Percentiles rank a stretch among this genome's conserved stretches.
Evolutionary conservation across 2,797 vertebrate species (phyloP).

Genomic region (Amphiprion clarkii): DNA sequence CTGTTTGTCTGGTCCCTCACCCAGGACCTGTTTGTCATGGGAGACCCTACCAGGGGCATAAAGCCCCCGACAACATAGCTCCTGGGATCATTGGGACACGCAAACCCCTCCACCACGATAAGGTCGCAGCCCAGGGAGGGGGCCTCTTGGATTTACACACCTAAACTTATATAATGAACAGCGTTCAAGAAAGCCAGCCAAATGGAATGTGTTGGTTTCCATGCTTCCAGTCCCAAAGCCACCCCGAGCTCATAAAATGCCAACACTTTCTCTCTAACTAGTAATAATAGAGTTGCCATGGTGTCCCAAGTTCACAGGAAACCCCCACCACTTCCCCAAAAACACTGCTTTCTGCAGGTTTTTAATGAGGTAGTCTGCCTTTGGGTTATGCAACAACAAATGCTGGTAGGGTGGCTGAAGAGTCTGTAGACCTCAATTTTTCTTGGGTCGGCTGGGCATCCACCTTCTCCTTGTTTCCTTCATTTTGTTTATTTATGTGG

Average conservation of each 20-base stretch:
- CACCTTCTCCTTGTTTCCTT: too few relatives aligned
- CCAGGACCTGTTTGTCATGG: too few relatives aligned
- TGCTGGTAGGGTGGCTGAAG: not conserved
- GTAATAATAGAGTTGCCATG: slow-evolving; percentile 35
- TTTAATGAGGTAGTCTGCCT: slow-evolving; percentile 37
- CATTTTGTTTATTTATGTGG: too few relatives aligned
- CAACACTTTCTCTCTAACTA: slow-evolving; percentile 8
- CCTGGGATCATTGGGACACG: too few relatives aligned
- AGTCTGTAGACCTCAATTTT: slow-evolving; percentile 8
- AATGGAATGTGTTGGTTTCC: slow-evolving; percentile 37
- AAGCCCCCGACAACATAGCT: too few relatives aligned
- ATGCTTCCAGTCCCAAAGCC: slow-evolving; percentile 21
- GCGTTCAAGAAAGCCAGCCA: slow-evolving; percentile 12
- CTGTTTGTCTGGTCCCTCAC: too few relatives aligned
- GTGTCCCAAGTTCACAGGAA: slow-evolving; percentile 5
- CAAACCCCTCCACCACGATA: too few relatives aligned
- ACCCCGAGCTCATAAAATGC: slow-evolving; percentile 18
- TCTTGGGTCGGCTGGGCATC: not conserved
- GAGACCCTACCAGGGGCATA: too few relatives aligned
- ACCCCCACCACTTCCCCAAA: slow-evolving; percentile 33
- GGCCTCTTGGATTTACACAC: too few relatives aligned
- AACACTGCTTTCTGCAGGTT: slow-evolving; percentile 50
- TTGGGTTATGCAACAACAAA: slow-evolving; percentile 50
- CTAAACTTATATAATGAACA: slow-evolving; percentile 18
- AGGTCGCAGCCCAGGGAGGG: too few relatives aligned